phyloP scores from a whole-genome alignment of 2,797 vertebrate genomes.

The Molossus molossus region DNA sequence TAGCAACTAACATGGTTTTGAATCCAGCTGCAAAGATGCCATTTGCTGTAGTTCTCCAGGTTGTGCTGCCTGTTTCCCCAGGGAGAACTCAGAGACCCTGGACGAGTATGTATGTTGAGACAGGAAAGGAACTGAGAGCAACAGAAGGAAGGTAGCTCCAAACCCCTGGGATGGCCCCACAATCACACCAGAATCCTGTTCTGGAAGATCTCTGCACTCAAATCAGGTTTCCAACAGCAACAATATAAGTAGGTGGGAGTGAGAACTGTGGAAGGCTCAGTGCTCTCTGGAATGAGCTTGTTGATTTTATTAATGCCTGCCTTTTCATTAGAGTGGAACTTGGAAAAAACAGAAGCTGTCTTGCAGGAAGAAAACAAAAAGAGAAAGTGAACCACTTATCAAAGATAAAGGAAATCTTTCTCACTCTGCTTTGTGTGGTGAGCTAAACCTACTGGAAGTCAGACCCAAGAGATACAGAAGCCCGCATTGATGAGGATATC shows the following conservation, averaged over 20 bases:
- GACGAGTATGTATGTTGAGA: neutral
- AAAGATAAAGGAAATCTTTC: slow-evolving; percentile 78
- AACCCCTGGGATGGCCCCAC: neutral
- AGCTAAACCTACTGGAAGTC: neutral
- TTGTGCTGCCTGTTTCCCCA: neutral
- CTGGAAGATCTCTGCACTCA: neutral
- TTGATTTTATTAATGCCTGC: neutral
- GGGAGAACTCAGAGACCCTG: neutral
- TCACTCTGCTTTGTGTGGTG: neutral
- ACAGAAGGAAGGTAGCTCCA: slow-evolving; percentile 4
- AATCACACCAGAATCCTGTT: neutral
- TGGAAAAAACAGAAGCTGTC: neutral
- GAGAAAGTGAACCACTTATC: slow-evolving; percentile 79
- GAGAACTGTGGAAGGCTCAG: neutral
- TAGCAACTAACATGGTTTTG: neutral
- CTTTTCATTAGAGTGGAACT: neutral
- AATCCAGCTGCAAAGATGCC: neutral
- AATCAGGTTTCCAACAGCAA: neutral
- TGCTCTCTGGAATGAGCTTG: neutral
- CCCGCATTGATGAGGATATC: neutral
- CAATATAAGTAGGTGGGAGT: neutral
- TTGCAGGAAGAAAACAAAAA: slow-evolving; percentile 84
- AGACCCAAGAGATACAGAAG: neutral
- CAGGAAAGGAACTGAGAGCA: neutral
- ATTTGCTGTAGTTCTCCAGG: slow-evolving; percentile 6